Base-by-base conservation (phyloP, 2,113 vertebrate species). In the Gobiocypris rarus region DNA sequence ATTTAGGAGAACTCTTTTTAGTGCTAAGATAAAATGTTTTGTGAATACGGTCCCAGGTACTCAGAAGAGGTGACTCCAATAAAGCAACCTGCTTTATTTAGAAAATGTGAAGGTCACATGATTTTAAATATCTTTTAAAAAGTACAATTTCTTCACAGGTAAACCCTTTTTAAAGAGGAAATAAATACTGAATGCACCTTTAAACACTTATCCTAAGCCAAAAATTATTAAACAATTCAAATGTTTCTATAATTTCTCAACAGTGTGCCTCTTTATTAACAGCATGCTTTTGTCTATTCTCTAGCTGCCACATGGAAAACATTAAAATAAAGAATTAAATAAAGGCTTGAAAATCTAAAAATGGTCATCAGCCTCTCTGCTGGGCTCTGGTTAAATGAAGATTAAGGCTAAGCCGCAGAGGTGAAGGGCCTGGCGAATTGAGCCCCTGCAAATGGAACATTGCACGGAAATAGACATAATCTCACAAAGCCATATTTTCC, bases 401-500 rank as follows among this genome's bases (percentile, higher is more conserved):
- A 94, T 93, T 93, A 93, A 86, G 87, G 85, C 91, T 93, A 91
- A 94, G 89, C 93, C 86, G 86, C 81, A 80, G 92, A 91, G 92
- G 93, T 93, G 92, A 94, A 91, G 90, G 91, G 92, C 93, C 93
- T 93, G 90, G 90, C 90, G 84, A 94, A 93, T 92, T 83, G 90
- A 93, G 90, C 89, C 89, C 86, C 86, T 89, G 90, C 91, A 90
- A 89, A 93, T 87, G 83, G 86, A 87, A 91, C 87, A 76, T 85
- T 83, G 89, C 88, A 93, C 90, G 88, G 91, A 93, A 94, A 92
- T 90, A 93, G 90, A 92, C 90, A 91, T 93, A 94, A 95, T 94
- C 92, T 93, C 90, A 92, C 86, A 91, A 90, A 93, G 92, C 89
- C 91, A 92, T 91, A 93, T 93, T 92, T 93, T 93, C 90, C 79